Evolutionary conservation across 2,797 vertebrate genomes (phyloP).

Genomic region (Manis crassicaudata): DNA sequence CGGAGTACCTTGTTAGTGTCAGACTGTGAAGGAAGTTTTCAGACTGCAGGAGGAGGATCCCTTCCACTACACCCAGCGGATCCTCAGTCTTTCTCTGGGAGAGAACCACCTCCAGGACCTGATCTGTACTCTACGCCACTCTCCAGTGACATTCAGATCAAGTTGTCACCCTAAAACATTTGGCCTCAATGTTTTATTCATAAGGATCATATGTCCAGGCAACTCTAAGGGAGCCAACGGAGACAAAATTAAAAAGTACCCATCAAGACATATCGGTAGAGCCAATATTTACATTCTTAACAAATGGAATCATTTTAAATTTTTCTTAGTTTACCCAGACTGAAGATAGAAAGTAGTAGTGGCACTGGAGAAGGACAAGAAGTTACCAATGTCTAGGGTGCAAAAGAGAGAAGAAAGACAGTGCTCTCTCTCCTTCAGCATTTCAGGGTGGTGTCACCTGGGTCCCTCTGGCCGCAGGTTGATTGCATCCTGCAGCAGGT

Average conservation of each 20-base stretch:
- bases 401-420: background rate
- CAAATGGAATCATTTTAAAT: background rate
- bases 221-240: conserved; percentile 54
- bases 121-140: background rate
- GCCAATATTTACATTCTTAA: conserved; percentile 33
- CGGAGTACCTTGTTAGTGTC: background rate
- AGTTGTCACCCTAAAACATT: conserved; percentile 12
- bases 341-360: background rate
- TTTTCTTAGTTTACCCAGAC: background rate
- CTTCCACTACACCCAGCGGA: background rate
- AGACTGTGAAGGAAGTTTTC: background rate
- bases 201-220: conserved; percentile 33
- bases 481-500: background rate
- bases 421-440: background rate
- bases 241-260: conserved; percentile 49
- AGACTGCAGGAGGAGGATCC: background rate
- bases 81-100: background rate
- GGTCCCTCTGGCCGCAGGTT: background rate
- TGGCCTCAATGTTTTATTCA: conserved; percentile 65
- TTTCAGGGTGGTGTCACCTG: background rate
- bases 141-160: background rate
- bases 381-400: background rate
- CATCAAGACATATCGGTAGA: background rate
- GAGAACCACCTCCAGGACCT: background rate
- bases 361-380: background rate